Base-by-base conservation (phyloP, 2,797 vertebrate genomes). In the Phrynocephalus vlangalii region DNA sequence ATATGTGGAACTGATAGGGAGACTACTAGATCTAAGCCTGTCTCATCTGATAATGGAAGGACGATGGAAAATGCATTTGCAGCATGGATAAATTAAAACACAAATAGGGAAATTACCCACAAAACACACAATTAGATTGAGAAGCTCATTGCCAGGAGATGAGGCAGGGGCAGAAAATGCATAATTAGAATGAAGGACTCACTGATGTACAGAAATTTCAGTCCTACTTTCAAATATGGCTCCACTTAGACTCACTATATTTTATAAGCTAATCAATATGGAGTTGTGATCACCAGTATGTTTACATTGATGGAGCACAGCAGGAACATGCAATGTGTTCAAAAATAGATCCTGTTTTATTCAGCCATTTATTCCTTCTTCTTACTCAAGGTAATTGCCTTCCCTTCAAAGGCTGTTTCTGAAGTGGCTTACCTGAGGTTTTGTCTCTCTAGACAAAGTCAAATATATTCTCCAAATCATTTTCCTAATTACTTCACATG, bases 51-150 rank as follows among this genome's bases (percentile, higher is more conserved):
- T 87, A 66, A 67, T 38, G 76, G 70, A 87, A 87, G 71, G 79
- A 82, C 79, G 73, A 76, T 67, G 60, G 71, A 70, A 82, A 87
- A 87, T 82, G 56, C 81, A 82, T 82, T 75, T 75, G 79, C 79
- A 87, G 44, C 70, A 76, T 67, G 79, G 86, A 67, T 71, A 87
- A 67, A 87, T 87, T 33, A 82, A 87, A 82, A 82, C 60, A 82
- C 44, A 87, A 87, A 87, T 66, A 38, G 85, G 20, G 38, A 87
- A 87, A 87, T 87, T 76, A 75, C 82, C 60, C 56, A 76, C 28
- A 87, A 87, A 87, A 82, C 24, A 66, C 71, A 87, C 79, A 87
- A 87, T 87, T 82, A 87, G 79, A 87, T 82, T 82, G 86, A 87
- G 75, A 80, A 87, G 38, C 72, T 63, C 72, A 82, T 66, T 81